Evolutionary conservation across 2,888 invertebrate species (phyloP).

Genomic region (Diplolepis rosae): DNA sequence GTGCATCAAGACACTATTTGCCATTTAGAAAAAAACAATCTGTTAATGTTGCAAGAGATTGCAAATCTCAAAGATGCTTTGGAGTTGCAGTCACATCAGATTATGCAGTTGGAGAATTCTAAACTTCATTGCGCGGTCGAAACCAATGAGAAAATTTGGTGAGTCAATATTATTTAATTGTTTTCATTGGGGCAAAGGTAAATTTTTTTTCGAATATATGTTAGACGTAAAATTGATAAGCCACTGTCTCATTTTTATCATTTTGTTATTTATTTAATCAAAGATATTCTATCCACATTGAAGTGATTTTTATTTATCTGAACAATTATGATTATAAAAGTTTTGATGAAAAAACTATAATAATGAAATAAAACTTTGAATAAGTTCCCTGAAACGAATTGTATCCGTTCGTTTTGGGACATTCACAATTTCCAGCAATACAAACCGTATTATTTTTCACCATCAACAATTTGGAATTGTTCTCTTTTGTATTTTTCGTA

Average conservation of each 20-base stretch:
- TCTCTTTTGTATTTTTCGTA: conserved; percentile 37
- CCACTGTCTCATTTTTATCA: too few species aligned
- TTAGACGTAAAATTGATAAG: too few species aligned
- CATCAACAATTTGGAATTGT: conserved; percentile 36
- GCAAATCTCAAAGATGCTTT: conserved; percentile 52
- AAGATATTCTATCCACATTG: too few species aligned
- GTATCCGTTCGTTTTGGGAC: conserved; percentile 52
- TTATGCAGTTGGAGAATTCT: conserved; percentile 53
- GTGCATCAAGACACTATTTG: conserved; percentile 55
- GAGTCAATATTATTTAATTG: conserved; percentile 16
- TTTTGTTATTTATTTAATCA: too few species aligned
- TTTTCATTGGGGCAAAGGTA: too few species aligned
- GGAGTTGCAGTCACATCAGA: conserved; percentile 47
- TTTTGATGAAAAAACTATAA: neutral
- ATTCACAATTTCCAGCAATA: conserved; percentile 62
- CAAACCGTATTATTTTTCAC: conserved; percentile 61
- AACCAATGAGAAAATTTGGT: conserved; percentile 9
- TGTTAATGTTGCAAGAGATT: conserved; percentile 55
- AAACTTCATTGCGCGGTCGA: conserved; percentile 49
- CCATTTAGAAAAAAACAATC: conserved; percentile 58
- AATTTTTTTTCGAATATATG: too few species aligned
- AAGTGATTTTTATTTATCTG: too few species aligned
- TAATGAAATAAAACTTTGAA: conserved; percentile 23
- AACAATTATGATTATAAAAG: neutral
- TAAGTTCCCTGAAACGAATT: conserved; percentile 38